Percentiles rank a stretch among this genome's conserved stretches.
Conservation (phyloP, 1,140 invertebrate species). For the Pantala flavescens region DNA sequence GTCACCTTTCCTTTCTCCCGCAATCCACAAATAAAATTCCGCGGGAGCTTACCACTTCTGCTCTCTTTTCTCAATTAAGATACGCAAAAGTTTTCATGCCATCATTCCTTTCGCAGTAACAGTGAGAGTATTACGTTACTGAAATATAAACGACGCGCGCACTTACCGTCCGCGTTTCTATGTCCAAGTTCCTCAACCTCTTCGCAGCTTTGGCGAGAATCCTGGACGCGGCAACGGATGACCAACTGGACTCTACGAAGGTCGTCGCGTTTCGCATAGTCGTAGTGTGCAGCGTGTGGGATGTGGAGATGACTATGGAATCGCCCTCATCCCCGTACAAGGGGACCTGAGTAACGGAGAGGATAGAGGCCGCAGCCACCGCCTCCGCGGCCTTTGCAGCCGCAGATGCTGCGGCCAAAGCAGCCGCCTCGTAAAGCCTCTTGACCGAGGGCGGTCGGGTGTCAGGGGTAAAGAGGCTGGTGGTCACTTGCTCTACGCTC, state of each 20-base stretch:
- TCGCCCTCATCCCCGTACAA: neutral
- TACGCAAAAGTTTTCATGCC: too few species aligned
- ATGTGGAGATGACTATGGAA: neutral
- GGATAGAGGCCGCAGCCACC: constrained; percentile 10
- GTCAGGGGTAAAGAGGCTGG: constrained; percentile 54
- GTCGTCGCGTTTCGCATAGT: neutral
- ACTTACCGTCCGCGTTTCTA: constrained; percentile 77
- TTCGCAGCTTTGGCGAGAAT: constrained; percentile 39
- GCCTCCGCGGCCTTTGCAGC: constrained; percentile 12
- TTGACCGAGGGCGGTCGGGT: constrained; percentile 55
- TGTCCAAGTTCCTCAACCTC: constrained; percentile 60
- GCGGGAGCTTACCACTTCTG: too few species aligned
- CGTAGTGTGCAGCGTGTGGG: neutral
- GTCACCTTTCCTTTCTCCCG: too few species aligned
- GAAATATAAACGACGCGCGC: neutral
- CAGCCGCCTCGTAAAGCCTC: constrained; percentile 61
- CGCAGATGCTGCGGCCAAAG: constrained; percentile 37
- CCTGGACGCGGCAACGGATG: constrained; percentile 11
- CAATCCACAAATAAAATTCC: too few species aligned
- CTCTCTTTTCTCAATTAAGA: too few species aligned
- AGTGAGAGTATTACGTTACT: too few species aligned
- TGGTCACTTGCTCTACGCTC: constrained; percentile 47
- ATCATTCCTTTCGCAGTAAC: too few species aligned
- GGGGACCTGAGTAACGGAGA: neutral
- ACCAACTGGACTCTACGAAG: neutral